Conservation (phyloP, 2,888 invertebrate genomes). For the Octodonta nipae region DNA sequence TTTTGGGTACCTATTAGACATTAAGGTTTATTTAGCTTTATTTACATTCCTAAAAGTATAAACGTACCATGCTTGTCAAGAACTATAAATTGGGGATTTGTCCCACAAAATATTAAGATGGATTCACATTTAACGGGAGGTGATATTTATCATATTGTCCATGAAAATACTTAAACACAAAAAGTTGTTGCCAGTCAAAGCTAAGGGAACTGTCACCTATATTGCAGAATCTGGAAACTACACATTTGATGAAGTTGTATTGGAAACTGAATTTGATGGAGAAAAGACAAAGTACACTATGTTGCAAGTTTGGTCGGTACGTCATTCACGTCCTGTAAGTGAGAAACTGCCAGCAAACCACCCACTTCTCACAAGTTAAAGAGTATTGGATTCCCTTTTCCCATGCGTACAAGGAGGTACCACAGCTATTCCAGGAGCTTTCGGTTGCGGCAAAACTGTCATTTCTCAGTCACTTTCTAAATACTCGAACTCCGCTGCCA, state of each 20-base stretch:
- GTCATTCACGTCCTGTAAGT: constrained; percentile 89
- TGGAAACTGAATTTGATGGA: constrained; percentile 98
- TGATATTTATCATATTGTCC: constrained; percentile 88
- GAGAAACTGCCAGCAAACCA: constrained; percentile 98
- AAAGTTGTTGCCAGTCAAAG: constrained; percentile 85
- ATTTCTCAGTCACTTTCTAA: constrained; percentile 99
- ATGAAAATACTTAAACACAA: constrained; percentile 95
- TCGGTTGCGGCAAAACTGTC: constrained; percentile 99
- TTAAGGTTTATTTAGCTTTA: too few species aligned
- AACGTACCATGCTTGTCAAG: constrained; percentile 85
- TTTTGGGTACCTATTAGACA: too few species aligned
- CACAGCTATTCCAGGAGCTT: constrained; percentile 97
- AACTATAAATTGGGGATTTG: constrained; percentile 80
- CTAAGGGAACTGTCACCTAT: constrained; percentile 92
- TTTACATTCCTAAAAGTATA: constrained; percentile 99
- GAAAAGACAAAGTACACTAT: constrained; percentile 82
- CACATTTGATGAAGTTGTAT: constrained; percentile 81
- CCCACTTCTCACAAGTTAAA: constrained; percentile 93
- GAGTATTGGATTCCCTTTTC: constrained; percentile 95
- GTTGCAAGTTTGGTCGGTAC: constrained; percentile 99
- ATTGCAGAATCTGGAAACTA: constrained; percentile 90
- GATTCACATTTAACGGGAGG: constrained; percentile 99
- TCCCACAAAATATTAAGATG: constrained; percentile 67
- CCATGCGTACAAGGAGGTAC: constrained; percentile 98
- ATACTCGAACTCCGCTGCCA: constrained; percentile 98